These are phyloP conservation scores for Eupithecia subfuscata DNA, from an alignment of 2,888 invertebrate genomes.

Conservation along the genomic window DNA sequence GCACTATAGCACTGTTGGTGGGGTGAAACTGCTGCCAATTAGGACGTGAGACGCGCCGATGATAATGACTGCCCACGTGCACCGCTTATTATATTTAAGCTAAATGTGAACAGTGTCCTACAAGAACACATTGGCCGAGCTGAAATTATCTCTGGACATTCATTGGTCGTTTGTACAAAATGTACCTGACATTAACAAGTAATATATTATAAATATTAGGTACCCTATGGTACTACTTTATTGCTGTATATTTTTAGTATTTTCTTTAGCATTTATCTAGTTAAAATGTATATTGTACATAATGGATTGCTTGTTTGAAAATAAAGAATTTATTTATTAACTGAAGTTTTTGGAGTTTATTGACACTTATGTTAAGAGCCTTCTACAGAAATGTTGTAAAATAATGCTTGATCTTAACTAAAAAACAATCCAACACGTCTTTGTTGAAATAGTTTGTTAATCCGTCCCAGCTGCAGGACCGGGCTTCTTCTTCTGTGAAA, in stretches of 20 bases:
- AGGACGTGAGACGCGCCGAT: slow-evolving; percentile 14
- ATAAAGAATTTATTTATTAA: too few species aligned
- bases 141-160: not conserved
- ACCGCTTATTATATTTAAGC: slow-evolving; percentile 11
- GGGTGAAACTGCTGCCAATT: slow-evolving; percentile 26
- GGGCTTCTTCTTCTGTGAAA: not conserved
- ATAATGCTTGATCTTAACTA: not conserved
- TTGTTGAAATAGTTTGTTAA: not conserved
- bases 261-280: too few species aligned
- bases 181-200: not conserved
- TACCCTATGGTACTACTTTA: too few species aligned
- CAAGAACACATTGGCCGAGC: not conserved
- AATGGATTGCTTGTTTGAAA: too few species aligned
- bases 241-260: too few species aligned
- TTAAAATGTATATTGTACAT: too few species aligned
- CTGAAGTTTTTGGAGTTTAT: not conserved
- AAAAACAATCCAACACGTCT: not conserved
- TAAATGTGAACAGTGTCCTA: too few species aligned
- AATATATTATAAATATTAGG: too few species aligned
- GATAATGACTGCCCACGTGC: slow-evolving; percentile 22
- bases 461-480: not conserved
- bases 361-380: not conserved
- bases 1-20: slow-evolving; percentile 15
- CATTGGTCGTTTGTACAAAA: not conserved
- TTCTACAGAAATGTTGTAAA: not conserved